Conservation (phyloP, 2,888 invertebrate genomes). For the Gymnosoma rotundatum region DNA sequence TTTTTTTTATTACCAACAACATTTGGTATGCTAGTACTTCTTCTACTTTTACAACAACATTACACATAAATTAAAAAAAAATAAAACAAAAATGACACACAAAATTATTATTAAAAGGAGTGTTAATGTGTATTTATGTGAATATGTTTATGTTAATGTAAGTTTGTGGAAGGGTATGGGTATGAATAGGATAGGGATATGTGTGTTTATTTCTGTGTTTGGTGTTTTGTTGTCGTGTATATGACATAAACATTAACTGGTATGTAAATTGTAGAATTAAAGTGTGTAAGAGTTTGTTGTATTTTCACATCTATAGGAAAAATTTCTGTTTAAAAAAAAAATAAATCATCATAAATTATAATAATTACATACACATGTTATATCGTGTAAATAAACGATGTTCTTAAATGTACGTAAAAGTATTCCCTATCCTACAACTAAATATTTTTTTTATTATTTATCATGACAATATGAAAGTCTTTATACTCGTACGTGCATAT, state of each 20-base stretch:
- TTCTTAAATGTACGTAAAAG: slow-evolving; percentile 51
- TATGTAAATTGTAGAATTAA: slow-evolving; percentile 35
- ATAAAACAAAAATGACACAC: slow-evolving; percentile 1
- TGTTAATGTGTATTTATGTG: slow-evolving; percentile 48
- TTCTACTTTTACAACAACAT: slow-evolving; percentile 11
- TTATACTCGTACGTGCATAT: background rate
- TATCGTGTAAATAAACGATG: slow-evolving; percentile 62
- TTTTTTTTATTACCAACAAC: background rate
- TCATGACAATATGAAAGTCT: background rate
- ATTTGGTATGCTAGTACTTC: background rate
- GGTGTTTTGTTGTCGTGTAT: slow-evolving; percentile 35
- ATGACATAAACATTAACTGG: slow-evolving; percentile 64
- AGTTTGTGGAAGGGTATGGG: background rate
- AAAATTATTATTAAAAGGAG: slow-evolving; percentile 63
- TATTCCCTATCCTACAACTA: background rate
- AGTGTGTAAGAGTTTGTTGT: slow-evolving; percentile 18
- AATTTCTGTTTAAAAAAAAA: slow-evolving; percentile 34
- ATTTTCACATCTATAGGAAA: slow-evolving; percentile 30
- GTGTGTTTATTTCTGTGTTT: slow-evolving; percentile 24
- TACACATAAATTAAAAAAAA: slow-evolving; percentile 27
- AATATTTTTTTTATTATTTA: background rate
- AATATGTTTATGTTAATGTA: background rate
- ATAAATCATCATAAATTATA: slow-evolving; percentile 70
- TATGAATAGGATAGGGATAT: background rate
- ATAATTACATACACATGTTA: slow-evolving; percentile 66